phyloP scores from a whole-genome alignment of 2,113 vertebrate genomes.

The Hemiprocne comata region DNA sequence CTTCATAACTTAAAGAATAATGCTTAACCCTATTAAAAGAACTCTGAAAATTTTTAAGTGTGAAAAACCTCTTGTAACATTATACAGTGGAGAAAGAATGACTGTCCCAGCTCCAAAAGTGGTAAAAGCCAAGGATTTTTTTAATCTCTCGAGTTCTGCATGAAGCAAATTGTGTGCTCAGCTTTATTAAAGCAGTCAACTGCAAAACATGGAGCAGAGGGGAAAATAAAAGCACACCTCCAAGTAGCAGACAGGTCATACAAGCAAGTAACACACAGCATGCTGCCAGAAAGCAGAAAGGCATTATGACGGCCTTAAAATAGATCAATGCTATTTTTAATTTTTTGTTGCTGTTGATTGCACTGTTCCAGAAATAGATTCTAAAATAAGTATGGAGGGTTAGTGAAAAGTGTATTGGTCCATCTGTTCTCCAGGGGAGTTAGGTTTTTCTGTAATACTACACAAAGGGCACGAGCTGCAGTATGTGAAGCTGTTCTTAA shows the following conservation, averaged over 20 bases:
- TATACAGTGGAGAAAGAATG: neutral
- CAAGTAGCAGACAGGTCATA: neutral
- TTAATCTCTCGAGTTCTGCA: neutral
- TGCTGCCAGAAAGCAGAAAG: neutral
- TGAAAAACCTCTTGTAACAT: neutral
- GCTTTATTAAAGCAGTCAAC: neutral
- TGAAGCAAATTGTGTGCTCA: neutral
- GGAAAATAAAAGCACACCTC: neutral
- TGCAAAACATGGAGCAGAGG: neutral
- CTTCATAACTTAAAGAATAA: neutral
- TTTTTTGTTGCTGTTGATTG: constrained; percentile 6
- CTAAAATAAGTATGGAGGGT: constrained; percentile 5
- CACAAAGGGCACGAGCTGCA: neutral
- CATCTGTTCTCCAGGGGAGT: constrained; percentile 35
- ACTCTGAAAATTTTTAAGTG: rapidly evolving
- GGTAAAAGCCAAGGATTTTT: neutral
- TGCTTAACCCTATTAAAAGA: neutral
- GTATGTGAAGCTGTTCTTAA: neutral
- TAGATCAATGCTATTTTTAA: neutral
- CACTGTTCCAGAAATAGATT: constrained; percentile 24
- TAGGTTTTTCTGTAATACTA: neutral
- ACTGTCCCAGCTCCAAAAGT: neutral
- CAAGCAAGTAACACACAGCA: neutral
- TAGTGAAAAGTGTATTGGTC: neutral
- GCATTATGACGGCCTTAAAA: neutral